Evolutionary conservation across 2,888 invertebrate species (phyloP).

Genomic region (Limnephilus marmoratus): DNA sequence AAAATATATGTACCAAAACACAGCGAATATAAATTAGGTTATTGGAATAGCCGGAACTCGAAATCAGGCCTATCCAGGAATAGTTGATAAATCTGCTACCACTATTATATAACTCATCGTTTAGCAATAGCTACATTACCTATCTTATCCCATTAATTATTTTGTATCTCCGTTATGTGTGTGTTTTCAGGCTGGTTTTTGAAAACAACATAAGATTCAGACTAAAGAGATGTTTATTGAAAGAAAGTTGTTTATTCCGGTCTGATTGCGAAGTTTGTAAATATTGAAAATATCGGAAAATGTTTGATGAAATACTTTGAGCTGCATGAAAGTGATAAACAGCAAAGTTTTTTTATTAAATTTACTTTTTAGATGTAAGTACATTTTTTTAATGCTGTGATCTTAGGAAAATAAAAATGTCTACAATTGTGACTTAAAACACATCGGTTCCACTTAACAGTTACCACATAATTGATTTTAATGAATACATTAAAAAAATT

Average conservation of each 20-base stretch:
- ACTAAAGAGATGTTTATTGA: neutral
- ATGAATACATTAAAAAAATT: no score
- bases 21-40: neutral
- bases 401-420: neutral
- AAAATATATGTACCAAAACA: neutral
- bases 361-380: neutral
- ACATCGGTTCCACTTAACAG: no score
- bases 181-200: neutral
- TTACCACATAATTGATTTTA: no score
- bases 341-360: neutral
- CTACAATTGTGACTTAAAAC: no score
- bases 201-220: neutral
- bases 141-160: no score
- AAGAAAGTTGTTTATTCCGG: neutral
- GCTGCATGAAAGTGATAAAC: neutral
- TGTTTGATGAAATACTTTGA: neutral
- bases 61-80: neutral
- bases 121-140: no score
- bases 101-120: no score
- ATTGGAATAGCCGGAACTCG: neutral
- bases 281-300: neutral
- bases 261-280: neutral
- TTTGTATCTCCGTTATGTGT: neutral
- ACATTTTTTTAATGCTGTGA: neutral
- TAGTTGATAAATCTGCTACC: no score